Conservation (phyloP, 2,888 invertebrate genomes). For the Cordilura impudica region DNA sequence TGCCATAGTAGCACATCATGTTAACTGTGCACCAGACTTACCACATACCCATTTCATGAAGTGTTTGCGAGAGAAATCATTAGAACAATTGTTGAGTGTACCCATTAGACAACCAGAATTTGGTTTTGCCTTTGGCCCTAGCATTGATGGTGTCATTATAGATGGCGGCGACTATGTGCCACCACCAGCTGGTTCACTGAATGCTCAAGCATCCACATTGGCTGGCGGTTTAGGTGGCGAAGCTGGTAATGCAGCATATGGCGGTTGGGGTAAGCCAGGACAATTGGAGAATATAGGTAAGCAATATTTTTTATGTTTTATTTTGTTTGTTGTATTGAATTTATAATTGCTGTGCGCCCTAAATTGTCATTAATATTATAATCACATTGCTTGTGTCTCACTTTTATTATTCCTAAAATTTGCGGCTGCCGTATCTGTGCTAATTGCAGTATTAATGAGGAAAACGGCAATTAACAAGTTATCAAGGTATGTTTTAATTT, state of each 20-base stretch:
- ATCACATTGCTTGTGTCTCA: neutral
- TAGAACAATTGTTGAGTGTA: constrained; percentile 86
- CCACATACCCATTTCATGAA: constrained; percentile 87
- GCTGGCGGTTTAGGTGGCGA: constrained; percentile 71
- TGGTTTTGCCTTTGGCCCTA: constrained; percentile 93
- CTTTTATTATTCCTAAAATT: neutral
- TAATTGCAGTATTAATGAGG: constrained; percentile 77
- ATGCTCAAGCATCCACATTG: constrained; percentile 70
- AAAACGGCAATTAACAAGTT: constrained; percentile 78
- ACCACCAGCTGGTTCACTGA: constrained; percentile 71
- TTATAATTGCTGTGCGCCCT: too few species aligned
- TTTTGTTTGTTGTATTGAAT: neutral
- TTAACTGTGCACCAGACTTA: constrained; percentile 89
- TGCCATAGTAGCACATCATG: constrained; percentile 89
- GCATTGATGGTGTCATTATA: constrained; percentile 96
- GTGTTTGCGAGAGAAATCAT: constrained; percentile 89
- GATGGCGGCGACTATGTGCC: constrained; percentile 77
- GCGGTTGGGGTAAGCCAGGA: constrained; percentile 74
- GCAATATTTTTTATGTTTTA: constrained; percentile 19
- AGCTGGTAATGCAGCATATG: constrained; percentile 73
- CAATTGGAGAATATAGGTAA: constrained; percentile 76
- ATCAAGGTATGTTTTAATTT: constrained; percentile 75
- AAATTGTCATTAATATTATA: neutral
- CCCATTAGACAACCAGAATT: constrained; percentile 89
- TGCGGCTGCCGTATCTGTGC: constrained; percentile 12